A percentile compares a stretch with the other conserved stretches of the same genome.
phyloP scores from a whole-genome alignment of 1,140 invertebrate genomes.

The Maniola jurtina region DNA sequence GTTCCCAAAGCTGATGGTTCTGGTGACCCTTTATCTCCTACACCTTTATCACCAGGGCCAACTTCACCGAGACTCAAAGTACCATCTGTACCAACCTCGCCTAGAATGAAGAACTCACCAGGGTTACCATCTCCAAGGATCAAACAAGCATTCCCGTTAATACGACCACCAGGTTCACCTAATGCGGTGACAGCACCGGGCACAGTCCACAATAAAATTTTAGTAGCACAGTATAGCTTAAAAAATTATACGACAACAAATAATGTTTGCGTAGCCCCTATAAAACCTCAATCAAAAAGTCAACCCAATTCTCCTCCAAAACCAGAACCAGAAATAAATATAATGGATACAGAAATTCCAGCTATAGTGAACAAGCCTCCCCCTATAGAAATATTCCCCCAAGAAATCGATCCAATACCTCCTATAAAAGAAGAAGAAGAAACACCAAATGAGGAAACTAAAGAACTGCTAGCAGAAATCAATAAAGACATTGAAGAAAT shows the following conservation, averaged over 20 bases:
- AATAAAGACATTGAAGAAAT: slow-evolving; percentile 78
- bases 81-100: slow-evolving; percentile 86
- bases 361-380: slow-evolving; percentile 48
- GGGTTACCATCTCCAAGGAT: slow-evolving; percentile 81
- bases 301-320: slow-evolving; percentile 76
- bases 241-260: slow-evolving; percentile 67
- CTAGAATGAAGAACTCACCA: slow-evolving; percentile 80
- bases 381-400: slow-evolving; percentile 53
- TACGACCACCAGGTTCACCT: slow-evolving; percentile 80
- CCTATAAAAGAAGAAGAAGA: slow-evolving; percentile 71
- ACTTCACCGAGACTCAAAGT: slow-evolving; percentile 81
- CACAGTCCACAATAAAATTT: slow-evolving; percentile 68
- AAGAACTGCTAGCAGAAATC: slow-evolving; percentile 74
- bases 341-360: slow-evolving; percentile 46
- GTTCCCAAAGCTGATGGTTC: slow-evolving; percentile 83
- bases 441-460: slow-evolving; percentile 59
- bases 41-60: slow-evolving; percentile 80
- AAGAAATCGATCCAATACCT: slow-evolving; percentile 64
- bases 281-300: slow-evolving; percentile 71
- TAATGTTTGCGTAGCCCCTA: slow-evolving; percentile 35
- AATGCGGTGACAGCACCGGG: slow-evolving; percentile 73
- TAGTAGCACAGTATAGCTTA: slow-evolving; percentile 69
- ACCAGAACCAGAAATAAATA: slow-evolving; percentile 62
- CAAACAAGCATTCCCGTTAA: slow-evolving; percentile 80
- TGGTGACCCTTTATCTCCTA: slow-evolving; percentile 80